phyloP scores from a whole-genome alignment of 2,113 vertebrate genomes.

The Piliocolobus tephrosceles region DNA sequence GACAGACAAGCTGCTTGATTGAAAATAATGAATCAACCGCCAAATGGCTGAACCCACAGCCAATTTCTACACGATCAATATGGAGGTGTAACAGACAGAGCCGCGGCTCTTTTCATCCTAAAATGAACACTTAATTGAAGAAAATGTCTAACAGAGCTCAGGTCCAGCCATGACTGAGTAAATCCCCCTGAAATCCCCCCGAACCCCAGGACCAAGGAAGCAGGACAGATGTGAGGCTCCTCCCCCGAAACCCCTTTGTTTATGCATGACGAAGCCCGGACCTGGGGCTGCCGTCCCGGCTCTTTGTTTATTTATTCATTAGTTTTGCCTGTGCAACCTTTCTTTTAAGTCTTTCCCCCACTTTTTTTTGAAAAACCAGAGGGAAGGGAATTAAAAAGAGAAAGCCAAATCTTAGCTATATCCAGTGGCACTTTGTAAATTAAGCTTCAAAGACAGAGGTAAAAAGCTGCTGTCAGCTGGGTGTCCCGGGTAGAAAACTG shows the following conservation, averaged over 20 bases:
- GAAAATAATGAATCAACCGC: constrained; percentile 7
- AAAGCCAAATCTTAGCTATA: too few species aligned
- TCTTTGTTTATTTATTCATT: background rate
- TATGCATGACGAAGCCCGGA: background rate
- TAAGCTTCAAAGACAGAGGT: background rate
- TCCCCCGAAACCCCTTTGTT: rapidly evolving
- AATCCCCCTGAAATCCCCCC: rapidly evolving
- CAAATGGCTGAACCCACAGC: background rate
- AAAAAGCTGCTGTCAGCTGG: background rate
- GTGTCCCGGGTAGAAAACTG: background rate
- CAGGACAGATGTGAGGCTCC: rapidly evolving
- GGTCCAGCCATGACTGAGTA: background rate
- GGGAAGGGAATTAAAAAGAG: background rate
- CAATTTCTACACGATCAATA: background rate
- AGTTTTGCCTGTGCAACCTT: background rate
- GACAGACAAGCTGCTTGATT: background rate
- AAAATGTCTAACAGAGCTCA: background rate
- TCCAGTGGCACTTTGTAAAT: background rate
- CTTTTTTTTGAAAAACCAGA: background rate
- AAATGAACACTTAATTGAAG: background rate
- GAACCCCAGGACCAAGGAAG: rapidly evolving
- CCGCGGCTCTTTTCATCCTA: rapidly evolving
- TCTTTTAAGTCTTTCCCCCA: background rate
- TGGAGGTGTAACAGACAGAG: rapidly evolving
- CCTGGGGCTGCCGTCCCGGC: rapidly evolving